A percentile compares a stretch with the other conserved stretches of the same genome.
Evolutionary conservation across 2,888 invertebrate species (phyloP).

Genomic region (Trichopoda pennipes): DNA sequence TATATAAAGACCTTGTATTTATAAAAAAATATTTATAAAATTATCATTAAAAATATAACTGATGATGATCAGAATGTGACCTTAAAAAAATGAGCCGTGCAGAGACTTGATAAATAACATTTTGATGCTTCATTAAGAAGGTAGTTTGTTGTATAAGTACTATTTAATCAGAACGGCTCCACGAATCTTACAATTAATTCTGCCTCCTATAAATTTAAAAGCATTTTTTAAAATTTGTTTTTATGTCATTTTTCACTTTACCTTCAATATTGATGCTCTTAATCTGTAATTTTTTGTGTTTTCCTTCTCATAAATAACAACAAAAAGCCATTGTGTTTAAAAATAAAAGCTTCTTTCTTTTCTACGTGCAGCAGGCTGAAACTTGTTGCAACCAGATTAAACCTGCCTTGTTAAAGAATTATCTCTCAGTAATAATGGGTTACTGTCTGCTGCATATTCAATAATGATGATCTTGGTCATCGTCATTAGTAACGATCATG

Average conservation of each 20-base stretch:
- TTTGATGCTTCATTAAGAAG: too few relatives aligned
- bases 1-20: too few relatives aligned
- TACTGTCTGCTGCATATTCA: constrained; percentile 20
- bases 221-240: neutral
- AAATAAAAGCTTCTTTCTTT: constrained; percentile 6
- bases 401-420: constrained; percentile 30
- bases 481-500: too few relatives aligned
- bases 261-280: constrained; percentile 11
- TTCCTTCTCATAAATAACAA: constrained; percentile 4
- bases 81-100: too few relatives aligned
- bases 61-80: too few relatives aligned
- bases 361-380: constrained; percentile 20
- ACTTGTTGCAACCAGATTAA: constrained; percentile 53
- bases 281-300: constrained; percentile 4
- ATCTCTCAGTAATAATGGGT: constrained; percentile 33
- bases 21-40: too few relatives aligned
- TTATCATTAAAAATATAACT: too few relatives aligned
- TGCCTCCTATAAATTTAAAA: too few relatives aligned
- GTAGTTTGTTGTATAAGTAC: too few relatives aligned
- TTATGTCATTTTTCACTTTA: neutral
- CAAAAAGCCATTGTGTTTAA: constrained; percentile 5
- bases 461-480: constrained; percentile 34
- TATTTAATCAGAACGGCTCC: too few relatives aligned
- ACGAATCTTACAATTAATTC: too few relatives aligned
- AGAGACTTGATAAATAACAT: too few relatives aligned